Evolutionary conservation across 2,888 invertebrate species (phyloP), one percentile per base, ranked within the genome.

Genomic region (Micropterix aruncella): DNA sequence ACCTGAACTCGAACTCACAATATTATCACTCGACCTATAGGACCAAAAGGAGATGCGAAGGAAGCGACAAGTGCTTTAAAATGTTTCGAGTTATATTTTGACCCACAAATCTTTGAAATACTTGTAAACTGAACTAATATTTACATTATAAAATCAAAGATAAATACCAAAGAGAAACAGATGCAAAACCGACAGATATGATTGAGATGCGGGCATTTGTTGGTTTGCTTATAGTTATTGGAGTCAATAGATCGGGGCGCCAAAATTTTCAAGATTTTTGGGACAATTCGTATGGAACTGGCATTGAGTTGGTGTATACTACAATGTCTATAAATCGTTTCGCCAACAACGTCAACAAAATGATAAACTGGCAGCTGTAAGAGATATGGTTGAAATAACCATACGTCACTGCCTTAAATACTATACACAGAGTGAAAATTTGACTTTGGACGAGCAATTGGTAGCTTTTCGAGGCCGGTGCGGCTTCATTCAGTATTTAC

Each of bases 381-480:
- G 36, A 27, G n/a, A 27, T 27, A 27, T 27, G 7, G n/a, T 27
- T 27, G 36, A 27, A 27, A 27, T 27, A 27, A 27, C 36, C 36
- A 12, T 27, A 27, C 36, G 36, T 27, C 36, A 27, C 36, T 27
- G 36, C 36, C 36, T 27, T n/a, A 27, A 27, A 27, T 27, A 27
- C n/a, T 27, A 27, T n/a, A 27, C 36, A 27, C 36, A 7, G 36
- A 9, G 7, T 27, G 36, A 27, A 27, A 27, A 27, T 27, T 27
- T 27, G 36, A 27, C 36, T 7, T 27, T 27, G 36, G 36, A 27
- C n/a, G 36, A 27, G 36, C 36, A 27, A 27, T n/a, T 27, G 36
- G 36, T 27, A 27, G 36, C 36, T 27, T 27, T 27, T 27, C 36
- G 36, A 27, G 36, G 36, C 36, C 36, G 36, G 36, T 27, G 36